A percentile compares a stretch with the other conserved stretches of the same genome.
Conservation (phyloP, 2,113 vertebrate species). For the Progne subis region DNA sequence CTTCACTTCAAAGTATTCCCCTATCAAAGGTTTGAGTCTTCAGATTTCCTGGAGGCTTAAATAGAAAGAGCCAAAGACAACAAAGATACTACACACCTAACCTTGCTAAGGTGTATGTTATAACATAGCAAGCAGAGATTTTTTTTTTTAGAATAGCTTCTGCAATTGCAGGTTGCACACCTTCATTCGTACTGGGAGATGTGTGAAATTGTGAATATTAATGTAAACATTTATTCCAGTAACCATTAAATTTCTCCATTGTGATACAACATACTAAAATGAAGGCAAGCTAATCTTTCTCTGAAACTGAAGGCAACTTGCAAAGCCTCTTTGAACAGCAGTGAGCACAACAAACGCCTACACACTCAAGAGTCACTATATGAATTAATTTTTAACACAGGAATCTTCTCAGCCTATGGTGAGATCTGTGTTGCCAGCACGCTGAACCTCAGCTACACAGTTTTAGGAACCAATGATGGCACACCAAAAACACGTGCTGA, state of each 20-base stretch:
- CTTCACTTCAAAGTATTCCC: neutral
- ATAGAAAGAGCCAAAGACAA: neutral
- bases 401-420: neutral
- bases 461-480: neutral
- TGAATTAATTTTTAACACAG: neutral
- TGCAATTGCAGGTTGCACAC: neutral
- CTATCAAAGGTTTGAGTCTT: neutral
- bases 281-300: neutral
- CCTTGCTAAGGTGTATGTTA: neutral
- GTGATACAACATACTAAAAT: neutral
- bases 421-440: neutral
- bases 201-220: neutral
- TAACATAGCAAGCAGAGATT: neutral
- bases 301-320: neutral
- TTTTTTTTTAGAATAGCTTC: neutral
- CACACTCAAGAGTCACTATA: neutral
- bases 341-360: accelerated
- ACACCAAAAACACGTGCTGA: neutral
- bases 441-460: neutral
- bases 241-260: neutral
- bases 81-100: neutral
- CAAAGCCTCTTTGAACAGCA: neutral
- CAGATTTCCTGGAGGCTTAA: neutral
- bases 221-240: neutral
- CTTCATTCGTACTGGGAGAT: neutral